Conservation (phyloP, 2,888 invertebrate genomes). For the Drosophila lacicola region DNA sequence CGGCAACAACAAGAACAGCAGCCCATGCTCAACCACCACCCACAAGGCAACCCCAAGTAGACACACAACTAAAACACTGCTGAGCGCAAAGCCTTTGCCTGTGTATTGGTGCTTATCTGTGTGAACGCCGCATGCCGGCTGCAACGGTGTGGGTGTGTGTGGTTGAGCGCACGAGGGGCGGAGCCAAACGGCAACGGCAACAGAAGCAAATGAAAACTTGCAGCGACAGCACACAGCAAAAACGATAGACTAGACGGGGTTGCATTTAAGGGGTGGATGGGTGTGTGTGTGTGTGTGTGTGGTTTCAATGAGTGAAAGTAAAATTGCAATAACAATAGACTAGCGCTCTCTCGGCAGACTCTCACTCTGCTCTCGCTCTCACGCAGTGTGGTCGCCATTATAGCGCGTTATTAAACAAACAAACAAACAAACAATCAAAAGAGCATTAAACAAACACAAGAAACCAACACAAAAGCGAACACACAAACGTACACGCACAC, state of each 20-base stretch:
- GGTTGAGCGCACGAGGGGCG: constrained; percentile 67
- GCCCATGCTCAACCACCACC: constrained; percentile 43
- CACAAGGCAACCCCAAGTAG: constrained; percentile 46
- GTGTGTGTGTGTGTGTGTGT: constrained; percentile 11
- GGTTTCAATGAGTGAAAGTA: constrained; percentile 18
- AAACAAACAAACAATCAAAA: constrained; percentile 63
- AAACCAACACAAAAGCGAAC: constrained; percentile 36
- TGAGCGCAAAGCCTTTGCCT: constrained; percentile 3
- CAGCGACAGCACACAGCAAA: constrained; percentile 1
- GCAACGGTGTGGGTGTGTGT: constrained; percentile 20
- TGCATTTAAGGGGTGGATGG: constrained; percentile 30
- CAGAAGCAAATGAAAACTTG: constrained; percentile 48
- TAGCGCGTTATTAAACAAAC: constrained; percentile 58
- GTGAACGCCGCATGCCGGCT: constrained; percentile 46
- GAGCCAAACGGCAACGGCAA: constrained; percentile 60
- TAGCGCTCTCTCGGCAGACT: constrained; percentile 16
- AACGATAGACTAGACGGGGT: constrained; percentile 26
- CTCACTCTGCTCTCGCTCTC: constrained; percentile 10
- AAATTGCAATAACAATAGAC: constrained; percentile 6
- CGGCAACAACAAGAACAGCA: constrained; percentile 4
- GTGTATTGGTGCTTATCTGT: constrained; percentile 79
- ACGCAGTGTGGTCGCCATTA: constrained; percentile 57
- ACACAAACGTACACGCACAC: constrained; percentile 17
- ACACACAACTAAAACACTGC: constrained; percentile 5
- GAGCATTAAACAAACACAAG: constrained; percentile 59